These are phyloP conservation scores for Ceyx cyanopectus DNA, from an alignment of 2,113 vertebrate species.

Conservation along the genomic window DNA sequence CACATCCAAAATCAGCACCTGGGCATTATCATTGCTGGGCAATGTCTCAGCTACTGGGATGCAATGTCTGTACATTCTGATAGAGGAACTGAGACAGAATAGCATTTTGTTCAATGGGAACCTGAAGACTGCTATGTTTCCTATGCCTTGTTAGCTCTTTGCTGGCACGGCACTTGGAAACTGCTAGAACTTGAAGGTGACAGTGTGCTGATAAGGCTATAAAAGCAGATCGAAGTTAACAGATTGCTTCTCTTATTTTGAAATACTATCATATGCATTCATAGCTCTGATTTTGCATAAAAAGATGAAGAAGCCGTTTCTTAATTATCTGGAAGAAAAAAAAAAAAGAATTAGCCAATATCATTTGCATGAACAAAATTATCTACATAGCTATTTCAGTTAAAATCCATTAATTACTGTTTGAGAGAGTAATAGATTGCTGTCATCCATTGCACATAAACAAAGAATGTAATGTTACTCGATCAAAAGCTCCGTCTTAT, in stretches of 20 bases:
- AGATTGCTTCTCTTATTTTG: background rate
- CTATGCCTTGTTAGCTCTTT: background rate
- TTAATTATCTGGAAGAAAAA: background rate
- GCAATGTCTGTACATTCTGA: background rate
- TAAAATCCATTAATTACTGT: conserved; percentile 34
- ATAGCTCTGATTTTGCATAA: conserved; percentile 19
- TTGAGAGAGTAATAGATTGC: conserved; percentile 1
- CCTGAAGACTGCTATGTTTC: background rate
- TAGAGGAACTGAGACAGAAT: background rate
- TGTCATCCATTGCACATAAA: background rate
- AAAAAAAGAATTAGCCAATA: background rate
- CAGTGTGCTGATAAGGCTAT: background rate
- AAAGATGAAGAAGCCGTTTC: conserved; percentile 7
- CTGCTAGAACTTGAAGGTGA: background rate
- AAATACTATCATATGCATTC: background rate
- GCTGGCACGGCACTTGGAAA: background rate
- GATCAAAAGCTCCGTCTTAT: background rate
- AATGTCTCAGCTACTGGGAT: background rate
- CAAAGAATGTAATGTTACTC: background rate
- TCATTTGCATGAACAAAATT: conserved; percentile 23
- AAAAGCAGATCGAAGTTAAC: background rate
- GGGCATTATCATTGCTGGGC: too few species aligned
- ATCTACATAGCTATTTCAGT: background rate
- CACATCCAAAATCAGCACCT: background rate
- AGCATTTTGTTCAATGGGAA: background rate